Base-by-base conservation (phyloP, 2,797 vertebrate genomes). In the Lutjanus argentimaculatus region DNA sequence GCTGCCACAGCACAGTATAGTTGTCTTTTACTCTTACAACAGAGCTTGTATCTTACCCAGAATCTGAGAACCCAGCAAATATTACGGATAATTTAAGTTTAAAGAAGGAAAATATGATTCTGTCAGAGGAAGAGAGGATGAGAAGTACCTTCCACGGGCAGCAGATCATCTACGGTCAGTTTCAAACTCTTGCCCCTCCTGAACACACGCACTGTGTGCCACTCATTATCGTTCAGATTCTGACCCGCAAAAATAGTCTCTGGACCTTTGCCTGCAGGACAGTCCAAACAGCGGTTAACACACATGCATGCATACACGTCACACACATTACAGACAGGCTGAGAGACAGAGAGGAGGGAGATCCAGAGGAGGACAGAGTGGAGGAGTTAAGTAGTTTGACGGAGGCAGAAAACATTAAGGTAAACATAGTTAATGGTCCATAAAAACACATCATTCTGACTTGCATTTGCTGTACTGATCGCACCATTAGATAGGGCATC, bases 161-260 rank as follows among this genome's bases (percentile, higher is more conserved):
- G 96, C 84, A 98, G 96, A 90, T 99, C 98, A 93, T 99, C 98
- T 93, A 99, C 98, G 57, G 96, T 97, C 94, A 99, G 96, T 96
- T 98, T 98, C 96, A 99, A 96, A 93, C 94, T 97, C 95, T 98
- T 99, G 92, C 98, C 98, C 94, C 98, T 97, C 81, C 98, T 97
- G 93, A 97, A 97, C 94, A 99, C 98, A 90, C 98, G 98, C 40
- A 99, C 97, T 9, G 98, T 99, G 96, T 99, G 98, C 98, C 98
- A 99, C 88, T 99, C 98, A 85, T 99, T 99, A 96, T 99, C 98
- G 95, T 99, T 99, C 96, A 99, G 96, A 97, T 98, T 99, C 96
- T 99, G 98, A 96, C 98, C 98, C 71, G 97, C 97, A 97, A 98
- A 98, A 95, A 99, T 97, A 80, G 97, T 99, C 95, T 99, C 98